Base-by-base conservation (phyloP, 2,113 vertebrate genomes). In the Proterorhinus semilunaris region DNA sequence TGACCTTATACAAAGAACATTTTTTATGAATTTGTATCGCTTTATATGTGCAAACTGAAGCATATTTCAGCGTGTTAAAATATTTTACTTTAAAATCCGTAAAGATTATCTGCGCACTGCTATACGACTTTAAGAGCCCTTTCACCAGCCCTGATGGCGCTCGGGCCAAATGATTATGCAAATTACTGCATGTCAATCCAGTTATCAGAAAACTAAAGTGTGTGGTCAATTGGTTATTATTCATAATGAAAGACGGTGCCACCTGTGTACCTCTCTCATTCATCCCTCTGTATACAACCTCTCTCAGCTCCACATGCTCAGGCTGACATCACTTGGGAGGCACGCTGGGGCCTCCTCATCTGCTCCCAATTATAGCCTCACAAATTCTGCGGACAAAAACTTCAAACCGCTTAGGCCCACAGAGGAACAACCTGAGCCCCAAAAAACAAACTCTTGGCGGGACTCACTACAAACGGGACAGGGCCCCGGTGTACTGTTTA, bases 251-350 rank as follows among this genome's bases (percentile, higher is more conserved):
- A n/a, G 42, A 13, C 36, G n/a, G 42, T 61, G 58, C 46, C 82
- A 91, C 86, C 86, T 89, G 88, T 70, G 78, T 21, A 46, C 64
- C 86, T 86, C 55, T 68, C 80, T 87, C 83, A 86, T 88, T 76
- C 69, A 71, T 69, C 75, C 75, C 67, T 79, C 72, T 53, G 17
- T 75, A 73, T 54, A 53, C 4, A 8, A 66, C 69, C 79, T 51
- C 63, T 66, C 10, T 64, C 66, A 49, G 51, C 54, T 53, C 57
- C 6, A 68, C 45, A 58, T 68, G 69, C 70, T 81, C 77, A 75
- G 66, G 66, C 88, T 93, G 91, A 93, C 91, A 89, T 93, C 92
- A 93, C 83, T 69, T 78, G 66, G 84, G 86, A 91, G 86, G 86
- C 89, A 91, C 44, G 88, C 81, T 76, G 84, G 87, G 88, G 84